A percentile compares a stretch with the other conserved stretches of the same genome.
Evolutionary conservation across 2,888 invertebrate species (phyloP).

Genomic region (Drosophila anomalata): DNA sequence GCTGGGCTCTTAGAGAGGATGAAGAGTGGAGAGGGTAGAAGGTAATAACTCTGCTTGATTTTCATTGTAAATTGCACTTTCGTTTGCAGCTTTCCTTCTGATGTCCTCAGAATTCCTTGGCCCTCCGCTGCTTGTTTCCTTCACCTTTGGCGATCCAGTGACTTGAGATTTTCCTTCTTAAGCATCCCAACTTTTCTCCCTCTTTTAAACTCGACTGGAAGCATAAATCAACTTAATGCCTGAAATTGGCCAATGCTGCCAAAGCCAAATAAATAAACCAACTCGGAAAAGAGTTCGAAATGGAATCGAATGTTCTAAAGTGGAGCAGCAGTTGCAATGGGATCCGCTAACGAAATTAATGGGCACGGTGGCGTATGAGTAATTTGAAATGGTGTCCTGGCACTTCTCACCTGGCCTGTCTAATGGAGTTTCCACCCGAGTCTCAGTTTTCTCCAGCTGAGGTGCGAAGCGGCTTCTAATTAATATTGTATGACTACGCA

Average conservation of each 20-base stretch:
- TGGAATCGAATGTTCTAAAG: background rate
- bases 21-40: background rate
- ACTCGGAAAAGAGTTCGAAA: background rate
- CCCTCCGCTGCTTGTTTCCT: background rate
- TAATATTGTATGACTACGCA: constrained; percentile 46
- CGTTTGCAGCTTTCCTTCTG: constrained; percentile 9
- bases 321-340: background rate
- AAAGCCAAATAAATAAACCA: constrained; percentile 9
- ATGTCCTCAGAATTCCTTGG: constrained; percentile 1
- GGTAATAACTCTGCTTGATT: background rate
- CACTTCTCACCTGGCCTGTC: constrained; percentile 20
- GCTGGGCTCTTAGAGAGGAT: background rate
- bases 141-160: background rate
- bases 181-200: background rate
- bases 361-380: constrained; percentile 23
- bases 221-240: constrained; percentile 16
- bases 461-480: constrained; percentile 31
- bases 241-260: background rate
- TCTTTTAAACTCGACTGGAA: constrained; percentile 17
- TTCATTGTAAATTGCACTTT: constrained; percentile 21
- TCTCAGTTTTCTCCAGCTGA: constrained; percentile 30
- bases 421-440: constrained; percentile 27
- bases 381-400: constrained; percentile 15
- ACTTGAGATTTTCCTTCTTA: background rate
- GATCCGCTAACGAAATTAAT: constrained; percentile 23